Percentiles rank a stretch among this genome's conserved stretches.
Evolutionary conservation across 2,888 invertebrate genomes (phyloP).

Genomic region (Acanthosoma haemorrhoidale): DNA sequence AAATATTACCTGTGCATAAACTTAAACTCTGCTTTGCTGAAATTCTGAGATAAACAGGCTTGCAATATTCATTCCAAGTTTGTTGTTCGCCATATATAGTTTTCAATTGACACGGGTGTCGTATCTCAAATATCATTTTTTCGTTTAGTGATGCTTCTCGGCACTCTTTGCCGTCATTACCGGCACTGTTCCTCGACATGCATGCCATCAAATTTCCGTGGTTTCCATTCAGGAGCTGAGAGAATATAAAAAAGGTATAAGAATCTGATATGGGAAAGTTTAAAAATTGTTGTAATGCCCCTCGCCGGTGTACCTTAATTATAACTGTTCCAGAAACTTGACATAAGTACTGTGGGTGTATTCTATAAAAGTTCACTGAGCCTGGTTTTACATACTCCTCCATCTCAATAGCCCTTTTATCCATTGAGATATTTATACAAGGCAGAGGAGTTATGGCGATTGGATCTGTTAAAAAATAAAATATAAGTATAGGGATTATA

Average conservation of each 20-base stretch:
- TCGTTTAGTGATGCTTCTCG: conserved; percentile 46
- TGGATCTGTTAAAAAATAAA: conserved; percentile 24
- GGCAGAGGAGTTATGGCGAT: conserved; percentile 25
- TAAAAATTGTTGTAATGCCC: no score
- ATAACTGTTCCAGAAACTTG: conserved; percentile 19
- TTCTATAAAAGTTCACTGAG: conserved; percentile 59
- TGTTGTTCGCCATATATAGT: neutral
- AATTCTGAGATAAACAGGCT: conserved; percentile 52
- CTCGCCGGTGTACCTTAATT: conserved; percentile 36
- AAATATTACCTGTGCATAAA: conserved; percentile 55
- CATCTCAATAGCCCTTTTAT: conserved; percentile 10
- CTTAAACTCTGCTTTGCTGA: conserved; percentile 51
- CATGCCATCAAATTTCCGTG: conserved; percentile 46
- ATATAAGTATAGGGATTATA: neutral
- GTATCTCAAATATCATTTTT: conserved; percentile 43
- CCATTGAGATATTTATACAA: neutral
- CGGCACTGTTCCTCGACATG: conserved; percentile 47
- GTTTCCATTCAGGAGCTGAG: conserved; percentile 46
- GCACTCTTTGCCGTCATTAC: conserved; percentile 44
- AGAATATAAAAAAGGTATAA: no score
- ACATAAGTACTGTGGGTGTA: conserved; percentile 68
- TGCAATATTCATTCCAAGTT: conserved; percentile 47
- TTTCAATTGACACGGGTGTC: conserved; percentile 48
- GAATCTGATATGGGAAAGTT: no score
- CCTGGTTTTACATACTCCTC: conserved; percentile 60